A percentile compares a stretch with the other conserved stretches of the same genome.
Evolutionary conservation across 2,888 invertebrate species (phyloP).

Genomic region (Aphodius granarius): DNA sequence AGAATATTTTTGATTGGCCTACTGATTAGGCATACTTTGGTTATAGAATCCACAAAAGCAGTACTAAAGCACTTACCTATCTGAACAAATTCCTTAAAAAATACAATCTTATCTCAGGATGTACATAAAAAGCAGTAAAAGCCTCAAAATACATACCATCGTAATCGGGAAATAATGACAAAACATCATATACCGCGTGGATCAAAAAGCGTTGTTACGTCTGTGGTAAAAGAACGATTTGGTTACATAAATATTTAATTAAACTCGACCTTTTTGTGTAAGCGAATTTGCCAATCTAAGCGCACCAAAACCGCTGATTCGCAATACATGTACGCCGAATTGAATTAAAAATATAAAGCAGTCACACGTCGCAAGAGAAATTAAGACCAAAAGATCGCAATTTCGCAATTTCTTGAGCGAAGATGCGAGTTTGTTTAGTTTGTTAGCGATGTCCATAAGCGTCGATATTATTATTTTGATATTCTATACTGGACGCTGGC

Average conservation of each 20-base stretch:
- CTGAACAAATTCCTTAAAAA: neutral
- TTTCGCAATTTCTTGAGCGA: neutral
- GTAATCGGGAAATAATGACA: too few species aligned
- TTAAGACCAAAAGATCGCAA: neutral
- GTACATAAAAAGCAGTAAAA: neutral
- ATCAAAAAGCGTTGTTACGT: neutral
- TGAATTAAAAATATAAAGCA: neutral
- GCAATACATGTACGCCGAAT: neutral
- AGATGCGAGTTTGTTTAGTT: neutral
- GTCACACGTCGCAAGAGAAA: neutral
- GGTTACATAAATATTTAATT: constrained; percentile 14
- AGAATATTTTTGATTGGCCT: too few species aligned
- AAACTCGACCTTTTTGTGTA: constrained; percentile 1
- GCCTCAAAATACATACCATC: too few species aligned
- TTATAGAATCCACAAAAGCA: neutral
- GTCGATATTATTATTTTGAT: constrained; percentile 8
- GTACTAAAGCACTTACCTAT: neutral
- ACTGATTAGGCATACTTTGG: too few species aligned
- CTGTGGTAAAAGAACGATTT: neutral
- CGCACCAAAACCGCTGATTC: neutral
- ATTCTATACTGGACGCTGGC: constrained; percentile 12
- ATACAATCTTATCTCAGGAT: neutral
- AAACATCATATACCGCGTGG: too few species aligned
- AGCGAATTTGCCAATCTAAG: neutral
- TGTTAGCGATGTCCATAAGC: neutral